phyloP scores from a whole-genome alignment of 1,140 invertebrate genomes.

The Aphidius ervi region DNA sequence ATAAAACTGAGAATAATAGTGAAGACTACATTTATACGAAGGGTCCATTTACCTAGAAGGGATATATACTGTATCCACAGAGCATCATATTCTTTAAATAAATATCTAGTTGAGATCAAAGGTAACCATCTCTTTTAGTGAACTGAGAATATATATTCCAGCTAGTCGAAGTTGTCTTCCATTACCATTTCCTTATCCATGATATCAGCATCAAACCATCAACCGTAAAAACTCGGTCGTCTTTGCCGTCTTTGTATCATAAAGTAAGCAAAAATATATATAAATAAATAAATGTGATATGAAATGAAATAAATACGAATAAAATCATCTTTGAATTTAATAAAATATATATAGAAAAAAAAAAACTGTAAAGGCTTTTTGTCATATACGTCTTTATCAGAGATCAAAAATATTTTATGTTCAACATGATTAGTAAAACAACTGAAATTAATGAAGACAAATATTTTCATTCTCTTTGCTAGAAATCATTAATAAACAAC shows the following conservation, averaged over 20 bases:
- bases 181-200: conserved; percentile 14
- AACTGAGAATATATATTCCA: conserved; percentile 19
- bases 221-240: background rate
- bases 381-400: no score
- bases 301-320: background rate
- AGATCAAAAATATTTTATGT: no score
- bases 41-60: conserved; percentile 19
- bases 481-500: no score
- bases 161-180: conserved; percentile 6
- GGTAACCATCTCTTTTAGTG: conserved; percentile 16
- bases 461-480: no score
- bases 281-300: conserved; percentile 2
- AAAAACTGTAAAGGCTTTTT: no score
- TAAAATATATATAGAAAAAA: background rate
- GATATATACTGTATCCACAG: conserved; percentile 35
- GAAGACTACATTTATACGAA: conserved; percentile 4
- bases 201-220: conserved; percentile 17
- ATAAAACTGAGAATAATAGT: conserved; percentile 10
- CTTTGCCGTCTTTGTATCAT: background rate
- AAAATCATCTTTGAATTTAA: conserved; percentile 1
- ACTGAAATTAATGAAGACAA: no score
- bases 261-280: background rate
- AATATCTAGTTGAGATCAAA: conserved; percentile 36
- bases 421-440: no score
- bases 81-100: conserved; percentile 40